phyloP scores from a whole-genome alignment of 2,113 vertebrate species.

The Glareola pratincola region DNA sequence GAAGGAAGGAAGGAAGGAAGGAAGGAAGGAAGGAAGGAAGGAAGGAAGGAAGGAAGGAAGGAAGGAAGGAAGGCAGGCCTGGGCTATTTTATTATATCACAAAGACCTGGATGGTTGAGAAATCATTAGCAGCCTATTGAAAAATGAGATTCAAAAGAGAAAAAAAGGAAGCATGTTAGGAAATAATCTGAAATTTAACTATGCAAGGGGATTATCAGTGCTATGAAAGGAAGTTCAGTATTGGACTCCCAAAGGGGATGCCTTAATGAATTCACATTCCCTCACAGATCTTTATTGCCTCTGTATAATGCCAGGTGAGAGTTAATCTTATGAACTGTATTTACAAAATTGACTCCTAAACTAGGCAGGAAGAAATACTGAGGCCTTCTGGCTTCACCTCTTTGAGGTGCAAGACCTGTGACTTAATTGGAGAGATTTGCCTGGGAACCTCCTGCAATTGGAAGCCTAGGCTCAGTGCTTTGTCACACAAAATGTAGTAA shows the following conservation, averaged over 20 bases:
- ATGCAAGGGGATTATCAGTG: neutral
- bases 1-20: too few relatives aligned
- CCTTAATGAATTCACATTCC: neutral
- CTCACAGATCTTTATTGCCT: neutral
- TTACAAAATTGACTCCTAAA: neutral
- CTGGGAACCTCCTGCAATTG: neutral
- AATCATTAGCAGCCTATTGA: neutral
- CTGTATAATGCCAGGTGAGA: neutral
- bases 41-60: neutral
- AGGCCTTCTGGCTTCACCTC: neutral
- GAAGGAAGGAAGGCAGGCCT: neutral
- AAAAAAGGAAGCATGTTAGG: neutral
- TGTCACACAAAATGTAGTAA: neutral
- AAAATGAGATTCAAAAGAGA: neutral
- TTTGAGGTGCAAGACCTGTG: neutral
- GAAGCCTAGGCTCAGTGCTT: neutral
- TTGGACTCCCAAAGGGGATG: neutral
- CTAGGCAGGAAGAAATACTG: neutral
- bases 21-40: too few relatives aligned
- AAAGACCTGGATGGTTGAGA: neutral
- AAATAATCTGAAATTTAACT: neutral
- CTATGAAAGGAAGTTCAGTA: neutral
- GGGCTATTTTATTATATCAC: neutral
- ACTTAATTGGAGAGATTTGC: neutral
- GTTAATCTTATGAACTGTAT: neutral